Conservation (phyloP, 2,797 vertebrate genomes). For the Iguana delicatissima region DNA sequence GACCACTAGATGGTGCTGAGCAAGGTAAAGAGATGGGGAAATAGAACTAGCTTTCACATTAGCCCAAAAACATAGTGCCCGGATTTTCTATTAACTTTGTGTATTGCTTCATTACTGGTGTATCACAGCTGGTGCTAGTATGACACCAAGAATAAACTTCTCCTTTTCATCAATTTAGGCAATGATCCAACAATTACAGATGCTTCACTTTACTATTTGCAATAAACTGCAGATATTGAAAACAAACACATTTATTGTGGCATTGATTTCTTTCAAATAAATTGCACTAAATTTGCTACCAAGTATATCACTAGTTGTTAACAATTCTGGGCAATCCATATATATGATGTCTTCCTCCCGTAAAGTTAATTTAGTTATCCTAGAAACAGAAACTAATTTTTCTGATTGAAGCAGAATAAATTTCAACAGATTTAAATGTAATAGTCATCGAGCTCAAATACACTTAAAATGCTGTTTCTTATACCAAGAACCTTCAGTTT, state of each 20-base stretch:
- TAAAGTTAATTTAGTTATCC: neutral
- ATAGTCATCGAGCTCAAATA: neutral
- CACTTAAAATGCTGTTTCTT: neutral
- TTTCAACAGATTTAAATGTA: neutral
- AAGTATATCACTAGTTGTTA: neutral
- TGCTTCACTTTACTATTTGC: slow-evolving; percentile 1
- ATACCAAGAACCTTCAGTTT: neutral
- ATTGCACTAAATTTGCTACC: slow-evolving; percentile 14
- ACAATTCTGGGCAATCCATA: neutral
- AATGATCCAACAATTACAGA: neutral
- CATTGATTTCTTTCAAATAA: slow-evolving; percentile 21
- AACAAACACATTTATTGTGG: neutral
- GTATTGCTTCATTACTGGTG: neutral
- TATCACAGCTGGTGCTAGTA: neutral
- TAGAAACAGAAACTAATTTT: neutral
- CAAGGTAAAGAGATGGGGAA: neutral
- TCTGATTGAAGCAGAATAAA: neutral
- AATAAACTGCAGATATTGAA: slow-evolving; percentile 9
- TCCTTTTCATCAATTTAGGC: neutral
- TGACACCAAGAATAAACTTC: neutral
- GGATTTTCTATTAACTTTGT: neutral
- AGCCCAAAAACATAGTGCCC: neutral
- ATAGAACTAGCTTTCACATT: neutral
- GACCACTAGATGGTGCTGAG: neutral
- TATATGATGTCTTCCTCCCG: neutral